phyloP scores from a whole-genome alignment of 1,140 invertebrate genomes.

The Tribolium madens region DNA sequence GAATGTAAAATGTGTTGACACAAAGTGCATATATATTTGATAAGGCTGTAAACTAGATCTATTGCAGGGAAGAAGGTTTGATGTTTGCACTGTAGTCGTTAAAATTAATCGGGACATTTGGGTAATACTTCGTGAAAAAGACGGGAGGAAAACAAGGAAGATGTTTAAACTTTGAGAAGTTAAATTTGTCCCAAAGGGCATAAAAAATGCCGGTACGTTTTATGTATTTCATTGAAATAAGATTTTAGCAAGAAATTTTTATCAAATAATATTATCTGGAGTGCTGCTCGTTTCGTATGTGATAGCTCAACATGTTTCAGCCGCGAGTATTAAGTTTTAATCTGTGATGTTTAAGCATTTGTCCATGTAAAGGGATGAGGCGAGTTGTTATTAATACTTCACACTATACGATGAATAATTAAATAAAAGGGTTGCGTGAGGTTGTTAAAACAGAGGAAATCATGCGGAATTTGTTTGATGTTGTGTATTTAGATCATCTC shows the following conservation, averaged over 20 bases:
- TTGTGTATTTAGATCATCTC: constrained; percentile 31
- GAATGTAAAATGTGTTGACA: constrained; percentile 14
- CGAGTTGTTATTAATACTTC: constrained; percentile 27
- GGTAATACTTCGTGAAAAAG: neutral
- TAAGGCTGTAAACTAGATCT: neutral
- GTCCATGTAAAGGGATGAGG: constrained; percentile 18
- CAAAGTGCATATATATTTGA: constrained; percentile 16
- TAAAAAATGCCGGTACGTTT: constrained; percentile 25
- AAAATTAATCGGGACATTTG: constrained; percentile 1
- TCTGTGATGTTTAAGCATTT: constrained; percentile 23
- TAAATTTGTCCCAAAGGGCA: constrained; percentile 9
- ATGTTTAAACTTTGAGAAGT: constrained; percentile 12
- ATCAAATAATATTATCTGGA: constrained; percentile 11
- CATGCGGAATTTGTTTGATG: constrained; percentile 22
- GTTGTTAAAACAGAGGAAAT: neutral
- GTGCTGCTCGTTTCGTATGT: no score
- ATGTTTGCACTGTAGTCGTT: neutral
- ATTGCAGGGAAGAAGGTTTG: neutral
- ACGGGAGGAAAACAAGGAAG: neutral
- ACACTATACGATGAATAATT: constrained; percentile 26
- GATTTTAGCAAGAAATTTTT: constrained; percentile 19
- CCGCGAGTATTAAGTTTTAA: constrained; percentile 22
- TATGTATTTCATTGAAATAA: constrained; percentile 29
- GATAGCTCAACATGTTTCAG: constrained; percentile 9
- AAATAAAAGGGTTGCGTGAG: constrained; percentile 16